Evolutionary conservation across 2,888 invertebrate species (phyloP).

Genomic region (Podotricha telesiphe): DNA sequence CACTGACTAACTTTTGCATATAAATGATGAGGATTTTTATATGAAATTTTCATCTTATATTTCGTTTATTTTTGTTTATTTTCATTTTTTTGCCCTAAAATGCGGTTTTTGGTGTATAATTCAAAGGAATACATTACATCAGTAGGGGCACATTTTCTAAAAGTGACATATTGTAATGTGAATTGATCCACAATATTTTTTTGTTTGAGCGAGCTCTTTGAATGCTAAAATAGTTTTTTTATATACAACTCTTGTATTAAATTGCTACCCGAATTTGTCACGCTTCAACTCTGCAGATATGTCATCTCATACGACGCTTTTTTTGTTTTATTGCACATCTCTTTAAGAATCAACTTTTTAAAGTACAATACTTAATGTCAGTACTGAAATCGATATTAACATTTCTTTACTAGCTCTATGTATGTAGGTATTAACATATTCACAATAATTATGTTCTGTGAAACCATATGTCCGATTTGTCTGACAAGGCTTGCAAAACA

Average conservation of each 20-base stretch:
- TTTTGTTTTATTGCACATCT: background rate
- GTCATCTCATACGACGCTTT: background rate
- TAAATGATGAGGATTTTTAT: conserved; percentile 31
- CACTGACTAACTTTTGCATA: conserved; percentile 43
- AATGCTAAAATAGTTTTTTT: conserved; percentile 6
- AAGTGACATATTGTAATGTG: background rate
- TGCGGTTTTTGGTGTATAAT: conserved; percentile 10
- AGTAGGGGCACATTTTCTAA: background rate
- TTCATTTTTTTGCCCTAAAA: conserved; percentile 13
- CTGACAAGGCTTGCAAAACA: conserved; percentile 22
- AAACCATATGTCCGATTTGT: conserved; percentile 12
- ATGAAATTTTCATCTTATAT: conserved; percentile 23
- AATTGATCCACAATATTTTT: conserved; percentile 1
- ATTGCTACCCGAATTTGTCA: conserved; percentile 19
- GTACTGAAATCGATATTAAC: background rate
- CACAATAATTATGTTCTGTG: conserved; percentile 9
- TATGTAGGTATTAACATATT: background rate
- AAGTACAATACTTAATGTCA: conserved; percentile 5
- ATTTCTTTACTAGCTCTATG: background rate
- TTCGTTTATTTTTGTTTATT: conserved; percentile 19
- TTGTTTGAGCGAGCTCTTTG: background rate
- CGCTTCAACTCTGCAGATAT: background rate
- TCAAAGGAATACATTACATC: conserved; percentile 18
- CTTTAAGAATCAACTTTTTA: background rate
- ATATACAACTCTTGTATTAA: conserved; percentile 12